Evolutionary conservation across 2,113 vertebrate genomes (phyloP).

Genomic region (Bambusicola thoracicus): DNA sequence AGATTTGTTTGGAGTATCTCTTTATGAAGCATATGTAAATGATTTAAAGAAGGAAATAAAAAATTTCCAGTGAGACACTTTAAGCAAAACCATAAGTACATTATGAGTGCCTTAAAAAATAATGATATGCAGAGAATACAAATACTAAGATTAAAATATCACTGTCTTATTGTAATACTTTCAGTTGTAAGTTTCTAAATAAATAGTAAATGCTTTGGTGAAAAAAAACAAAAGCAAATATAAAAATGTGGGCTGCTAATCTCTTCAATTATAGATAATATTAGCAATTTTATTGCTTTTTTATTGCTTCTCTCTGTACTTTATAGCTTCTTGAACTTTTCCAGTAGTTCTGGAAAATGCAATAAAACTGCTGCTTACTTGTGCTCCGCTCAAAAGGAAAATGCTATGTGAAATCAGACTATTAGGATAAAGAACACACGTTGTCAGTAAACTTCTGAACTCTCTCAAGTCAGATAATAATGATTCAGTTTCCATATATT

Average conservation of each 20-base stretch:
- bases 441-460: not conserved
- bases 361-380: not conserved
- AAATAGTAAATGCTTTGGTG: not conserved
- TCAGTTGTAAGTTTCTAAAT: not conserved
- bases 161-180: not conserved
- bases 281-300: conserved; percentile 26
- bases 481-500: not conserved
- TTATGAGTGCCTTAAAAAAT: not conserved
- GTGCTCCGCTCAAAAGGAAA: not conserved
- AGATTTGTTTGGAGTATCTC: not conserved
- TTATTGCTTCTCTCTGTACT: not conserved
- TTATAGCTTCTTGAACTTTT: conserved; percentile 18
- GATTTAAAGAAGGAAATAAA: conserved; percentile 29
- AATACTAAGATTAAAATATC: not conserved
- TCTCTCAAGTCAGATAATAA: not conserved
- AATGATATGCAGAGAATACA: not conserved
- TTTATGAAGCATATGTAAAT: not conserved
- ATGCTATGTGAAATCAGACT: not conserved
- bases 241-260: not conserved
- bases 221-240: not conserved
- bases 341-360: not conserved
- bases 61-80: not conserved
- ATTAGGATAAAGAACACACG: not conserved
- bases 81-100: not conserved
- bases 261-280: conserved; percentile 34